Conservation (phyloP, 1,140 invertebrate genomes). For the Orchesella cincta region DNA sequence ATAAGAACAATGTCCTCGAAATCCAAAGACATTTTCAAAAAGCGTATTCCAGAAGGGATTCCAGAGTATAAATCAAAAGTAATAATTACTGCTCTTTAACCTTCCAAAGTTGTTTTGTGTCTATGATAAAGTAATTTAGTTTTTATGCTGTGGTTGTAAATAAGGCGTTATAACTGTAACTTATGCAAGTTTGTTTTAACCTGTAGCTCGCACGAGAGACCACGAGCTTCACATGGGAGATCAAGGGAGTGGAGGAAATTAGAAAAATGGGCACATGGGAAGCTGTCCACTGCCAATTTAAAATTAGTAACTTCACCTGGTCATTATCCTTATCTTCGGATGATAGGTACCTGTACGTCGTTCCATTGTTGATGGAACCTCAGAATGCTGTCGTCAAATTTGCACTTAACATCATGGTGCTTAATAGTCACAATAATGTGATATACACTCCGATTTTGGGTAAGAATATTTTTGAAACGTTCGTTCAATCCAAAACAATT, state of each 20-base stretch:
- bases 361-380: background rate
- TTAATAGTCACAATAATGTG: slow-evolving; percentile 1
- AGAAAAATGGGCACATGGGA: slow-evolving; percentile 5
- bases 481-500: background rate
- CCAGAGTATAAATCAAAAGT: slow-evolving; percentile 12
- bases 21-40: background rate
- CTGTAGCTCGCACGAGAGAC: background rate
- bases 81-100: background rate
- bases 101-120: background rate
- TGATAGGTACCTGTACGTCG: slow-evolving; percentile 1
- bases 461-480: background rate
- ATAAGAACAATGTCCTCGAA: background rate
- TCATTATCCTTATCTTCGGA: background rate
- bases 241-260: slow-evolving; percentile 4
- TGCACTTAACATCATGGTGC: background rate
- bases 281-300: slow-evolving; percentile 13
- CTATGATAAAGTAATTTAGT: too few relatives aligned
- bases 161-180: background rate
- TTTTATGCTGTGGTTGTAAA: too few relatives aligned
- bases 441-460: slow-evolving; percentile 7
- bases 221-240: slow-evolving; percentile 11
- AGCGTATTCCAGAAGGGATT: background rate
- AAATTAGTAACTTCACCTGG: slow-evolving; percentile 2
- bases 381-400: slow-evolving; percentile 14
- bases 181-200: background rate